Evolutionary conservation across 2,113 vertebrate genomes (phyloP).

Genomic region (Meleagris gallopavo): DNA sequence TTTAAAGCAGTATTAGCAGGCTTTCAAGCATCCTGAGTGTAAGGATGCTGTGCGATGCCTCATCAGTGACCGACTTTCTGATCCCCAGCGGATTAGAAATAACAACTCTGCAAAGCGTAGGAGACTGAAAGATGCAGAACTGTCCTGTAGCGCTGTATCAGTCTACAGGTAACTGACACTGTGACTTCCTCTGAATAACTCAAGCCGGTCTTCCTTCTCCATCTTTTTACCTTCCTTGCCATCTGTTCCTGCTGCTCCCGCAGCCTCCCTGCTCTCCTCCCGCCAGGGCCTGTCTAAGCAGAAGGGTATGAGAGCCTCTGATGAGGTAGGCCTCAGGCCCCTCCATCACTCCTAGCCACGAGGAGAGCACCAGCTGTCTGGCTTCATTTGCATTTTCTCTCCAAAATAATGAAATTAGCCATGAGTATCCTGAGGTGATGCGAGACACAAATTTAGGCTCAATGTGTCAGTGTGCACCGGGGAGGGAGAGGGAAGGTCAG

Average conservation of each 20-base stretch:
- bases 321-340: constrained; percentile 87
- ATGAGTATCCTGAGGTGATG: constrained; percentile 97
- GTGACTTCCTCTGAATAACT: constrained; percentile 61
- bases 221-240: constrained; percentile 78
- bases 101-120: background rate
- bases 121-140: background rate
- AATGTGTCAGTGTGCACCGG: constrained; percentile 81
- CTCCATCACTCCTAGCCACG: constrained; percentile 89
- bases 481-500: constrained; percentile 82
- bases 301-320: constrained; percentile 83
- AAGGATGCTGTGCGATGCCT: background rate
- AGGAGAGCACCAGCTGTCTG: constrained; percentile 95
- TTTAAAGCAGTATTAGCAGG: background rate
- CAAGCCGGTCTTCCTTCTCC: constrained; percentile 69
- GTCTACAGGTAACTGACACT: constrained; percentile 76
- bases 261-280: constrained; percentile 79
- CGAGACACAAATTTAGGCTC: constrained; percentile 83
- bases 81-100: background rate
- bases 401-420: constrained; percentile 98
- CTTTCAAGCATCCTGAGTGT: background rate
- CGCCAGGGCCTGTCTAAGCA: constrained; percentile 86
- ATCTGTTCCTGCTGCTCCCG: constrained; percentile 87
- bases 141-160: constrained; percentile 40
- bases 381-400: constrained; percentile 96
- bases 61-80: rapidly evolving